phyloP scores from a whole-genome alignment of 2,888 invertebrate species.

The Aporophyla lueneburgensis region DNA sequence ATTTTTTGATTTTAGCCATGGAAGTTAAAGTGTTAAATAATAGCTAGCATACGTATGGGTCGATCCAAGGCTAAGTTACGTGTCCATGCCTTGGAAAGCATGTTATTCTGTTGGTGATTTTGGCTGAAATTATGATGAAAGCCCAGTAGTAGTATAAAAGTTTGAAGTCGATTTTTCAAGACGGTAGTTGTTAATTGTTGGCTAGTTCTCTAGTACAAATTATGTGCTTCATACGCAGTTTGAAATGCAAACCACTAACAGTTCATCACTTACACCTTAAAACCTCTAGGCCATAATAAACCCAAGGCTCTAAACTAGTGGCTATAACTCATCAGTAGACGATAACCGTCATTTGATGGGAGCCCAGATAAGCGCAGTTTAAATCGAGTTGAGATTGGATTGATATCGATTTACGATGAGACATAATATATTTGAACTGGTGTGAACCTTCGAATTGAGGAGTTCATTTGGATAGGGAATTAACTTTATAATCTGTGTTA shows the following conservation, averaged over 20 bases:
- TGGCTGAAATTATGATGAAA: too few relatives aligned
- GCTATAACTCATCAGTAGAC: slow-evolving; percentile 69
- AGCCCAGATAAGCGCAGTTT: slow-evolving; percentile 67
- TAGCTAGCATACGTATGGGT: too few relatives aligned
- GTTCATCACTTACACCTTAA: slow-evolving; percentile 7
- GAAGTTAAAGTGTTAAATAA: too few relatives aligned
- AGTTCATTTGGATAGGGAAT: background rate
- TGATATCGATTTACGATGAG: slow-evolving; percentile 34
- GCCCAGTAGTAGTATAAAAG: too few relatives aligned
- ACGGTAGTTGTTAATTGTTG: too few relatives aligned
- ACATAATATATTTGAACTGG: slow-evolving; percentile 16
- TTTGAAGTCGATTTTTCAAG: too few relatives aligned
- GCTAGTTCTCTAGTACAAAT: background rate
- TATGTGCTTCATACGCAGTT: background rate
- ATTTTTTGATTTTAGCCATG: too few relatives aligned
- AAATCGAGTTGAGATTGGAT: slow-evolving; percentile 68
- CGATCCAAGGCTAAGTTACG: too few relatives aligned
- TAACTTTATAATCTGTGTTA: background rate
- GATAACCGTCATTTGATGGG: slow-evolving; percentile 67
- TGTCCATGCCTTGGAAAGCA: too few relatives aligned
- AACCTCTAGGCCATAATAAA: slow-evolving; percentile 39
- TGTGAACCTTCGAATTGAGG: slow-evolving; percentile 4
- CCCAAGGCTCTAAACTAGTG: slow-evolving; percentile 43
- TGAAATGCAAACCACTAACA: slow-evolving; percentile 10
- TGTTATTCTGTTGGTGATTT: too few relatives aligned